phyloP scores from a whole-genome alignment of 1,140 invertebrate genomes.

The Cydia pomonella region DNA sequence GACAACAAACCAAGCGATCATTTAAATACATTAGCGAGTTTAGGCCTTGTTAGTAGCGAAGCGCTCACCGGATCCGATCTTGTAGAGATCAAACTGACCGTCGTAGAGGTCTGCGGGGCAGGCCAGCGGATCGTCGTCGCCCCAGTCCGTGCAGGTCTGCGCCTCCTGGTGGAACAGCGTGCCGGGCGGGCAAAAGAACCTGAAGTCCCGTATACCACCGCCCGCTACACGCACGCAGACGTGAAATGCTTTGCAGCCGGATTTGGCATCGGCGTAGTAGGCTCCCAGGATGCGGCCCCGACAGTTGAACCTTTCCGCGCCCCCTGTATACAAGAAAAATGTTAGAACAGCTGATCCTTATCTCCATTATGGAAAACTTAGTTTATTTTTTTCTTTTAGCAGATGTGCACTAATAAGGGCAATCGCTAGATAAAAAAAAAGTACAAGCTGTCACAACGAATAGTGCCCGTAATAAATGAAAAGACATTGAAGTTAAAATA shows the following conservation, averaged over 20 bases:
- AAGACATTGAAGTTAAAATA: too few relatives aligned
- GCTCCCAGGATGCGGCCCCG: conserved; percentile 93
- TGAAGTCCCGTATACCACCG: conserved; percentile 87
- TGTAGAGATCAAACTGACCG: conserved; percentile 92
- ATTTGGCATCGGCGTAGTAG: conserved; percentile 95
- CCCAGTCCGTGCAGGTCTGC: conserved; percentile 95
- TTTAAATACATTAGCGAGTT: conserved; percentile 36
- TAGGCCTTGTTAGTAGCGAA: conserved; percentile 67
- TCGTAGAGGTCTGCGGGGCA: conserved; percentile 90
- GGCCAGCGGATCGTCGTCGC: conserved; percentile 86
- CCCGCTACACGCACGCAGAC: conserved; percentile 92
- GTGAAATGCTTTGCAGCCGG: conserved; percentile 96
- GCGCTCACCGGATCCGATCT: conserved; percentile 86
- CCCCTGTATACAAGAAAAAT: conserved; percentile 81
- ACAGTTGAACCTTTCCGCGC: conserved; percentile 92
- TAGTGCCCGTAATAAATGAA: too few relatives aligned
- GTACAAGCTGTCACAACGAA: too few relatives aligned
- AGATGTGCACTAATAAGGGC: too few relatives aligned
- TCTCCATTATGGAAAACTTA: too few relatives aligned
- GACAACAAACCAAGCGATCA: neutral
- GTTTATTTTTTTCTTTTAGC: too few relatives aligned
- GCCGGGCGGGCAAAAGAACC: conserved; percentile 94
- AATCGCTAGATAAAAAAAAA: too few relatives aligned
- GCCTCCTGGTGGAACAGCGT: conserved; percentile 96
- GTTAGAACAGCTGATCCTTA: conserved; percentile 6